Conservation (phyloP, 2,797 vertebrate species). For the Karalla daura region DNA sequence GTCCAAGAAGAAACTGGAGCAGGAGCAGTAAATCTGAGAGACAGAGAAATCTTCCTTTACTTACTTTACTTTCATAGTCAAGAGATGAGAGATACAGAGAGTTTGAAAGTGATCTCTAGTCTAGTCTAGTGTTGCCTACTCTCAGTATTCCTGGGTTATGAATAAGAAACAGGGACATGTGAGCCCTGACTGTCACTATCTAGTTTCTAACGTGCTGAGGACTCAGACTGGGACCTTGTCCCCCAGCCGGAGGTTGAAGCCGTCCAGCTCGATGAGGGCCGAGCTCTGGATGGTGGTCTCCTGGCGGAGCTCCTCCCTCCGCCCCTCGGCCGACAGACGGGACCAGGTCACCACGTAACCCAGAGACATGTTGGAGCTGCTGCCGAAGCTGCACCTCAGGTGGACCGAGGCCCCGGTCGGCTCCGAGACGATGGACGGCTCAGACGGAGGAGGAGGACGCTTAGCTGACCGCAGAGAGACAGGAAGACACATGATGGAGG, state of each 20-base stretch:
- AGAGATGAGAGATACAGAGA: neutral
- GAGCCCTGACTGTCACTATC: too few species aligned
- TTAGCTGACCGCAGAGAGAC: constrained; percentile 41
- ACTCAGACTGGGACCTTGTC: constrained; percentile 80
- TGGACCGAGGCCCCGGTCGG: constrained; percentile 76
- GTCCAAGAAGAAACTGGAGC: constrained; percentile 89
- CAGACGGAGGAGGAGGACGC: constrained; percentile 73
- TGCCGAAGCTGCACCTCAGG: constrained; percentile 87
- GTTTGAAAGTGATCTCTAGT: too few species aligned
- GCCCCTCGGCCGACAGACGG: constrained; percentile 85
- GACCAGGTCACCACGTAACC: constrained; percentile 89
- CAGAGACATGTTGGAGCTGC: constrained; percentile 80
- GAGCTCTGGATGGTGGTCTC: constrained; percentile 87
- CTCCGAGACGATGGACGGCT: constrained; percentile 82
- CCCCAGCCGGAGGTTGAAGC: constrained; percentile 91
- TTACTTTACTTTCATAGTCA: neutral
- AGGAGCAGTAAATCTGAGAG: constrained; percentile 89
- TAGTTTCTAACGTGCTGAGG: neutral
- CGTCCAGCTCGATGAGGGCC: constrained; percentile 90
- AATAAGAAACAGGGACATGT: too few species aligned
- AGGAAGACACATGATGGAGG: neutral
- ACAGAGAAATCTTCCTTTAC: neutral
- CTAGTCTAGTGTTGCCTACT: too few species aligned
- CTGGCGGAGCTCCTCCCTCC: constrained; percentile 88
- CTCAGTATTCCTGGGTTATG: too few species aligned